A percentile compares a stretch with the other conserved stretches of the same genome.
Evolutionary conservation across 1,140 invertebrate genomes (phyloP).

Genomic region (Heliconius melpomene): DNA sequence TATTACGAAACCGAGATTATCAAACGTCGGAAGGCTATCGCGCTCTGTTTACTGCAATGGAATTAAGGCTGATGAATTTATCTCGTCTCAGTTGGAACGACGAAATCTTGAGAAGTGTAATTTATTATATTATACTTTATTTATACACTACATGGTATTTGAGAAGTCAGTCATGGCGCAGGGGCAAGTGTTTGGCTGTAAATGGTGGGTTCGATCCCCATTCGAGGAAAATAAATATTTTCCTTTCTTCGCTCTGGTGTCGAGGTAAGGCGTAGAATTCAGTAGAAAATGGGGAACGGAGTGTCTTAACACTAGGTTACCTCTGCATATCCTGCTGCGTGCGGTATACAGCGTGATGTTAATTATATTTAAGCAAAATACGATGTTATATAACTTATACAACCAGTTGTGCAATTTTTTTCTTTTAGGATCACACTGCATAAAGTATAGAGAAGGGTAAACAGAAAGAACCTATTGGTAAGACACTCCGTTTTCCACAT

Average conservation of each 20-base stretch:
- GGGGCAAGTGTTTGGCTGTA: not conserved
- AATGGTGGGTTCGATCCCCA: not conserved
- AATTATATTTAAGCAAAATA: too few relatives aligned
- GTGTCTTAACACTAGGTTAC: not conserved
- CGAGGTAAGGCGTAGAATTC: not conserved
- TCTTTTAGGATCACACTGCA: not conserved
- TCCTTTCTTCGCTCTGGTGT: not conserved
- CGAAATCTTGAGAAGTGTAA: constrained; percentile 19
- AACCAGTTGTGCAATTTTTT: too few relatives aligned
- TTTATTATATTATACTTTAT: constrained; percentile 11
- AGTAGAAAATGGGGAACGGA: not conserved
- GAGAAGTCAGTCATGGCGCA: not conserved
- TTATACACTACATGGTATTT: not conserved
- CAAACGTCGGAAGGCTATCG: constrained; percentile 15
- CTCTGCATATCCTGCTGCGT: not conserved
- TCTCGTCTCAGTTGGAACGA: constrained; percentile 11
- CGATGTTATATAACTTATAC: too few relatives aligned
- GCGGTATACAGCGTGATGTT: not conserved
- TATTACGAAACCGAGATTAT: constrained; percentile 21
- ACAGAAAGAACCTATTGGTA: too few relatives aligned
- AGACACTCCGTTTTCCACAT: too few relatives aligned
- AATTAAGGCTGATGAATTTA: constrained; percentile 20
- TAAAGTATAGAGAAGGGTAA: too few relatives aligned
- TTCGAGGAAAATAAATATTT: not conserved
- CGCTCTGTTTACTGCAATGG: constrained; percentile 19